Base-by-base conservation (phyloP, 64 coral and sea anemone genomes). In the Dendrophyllia cribrosa region DNA sequence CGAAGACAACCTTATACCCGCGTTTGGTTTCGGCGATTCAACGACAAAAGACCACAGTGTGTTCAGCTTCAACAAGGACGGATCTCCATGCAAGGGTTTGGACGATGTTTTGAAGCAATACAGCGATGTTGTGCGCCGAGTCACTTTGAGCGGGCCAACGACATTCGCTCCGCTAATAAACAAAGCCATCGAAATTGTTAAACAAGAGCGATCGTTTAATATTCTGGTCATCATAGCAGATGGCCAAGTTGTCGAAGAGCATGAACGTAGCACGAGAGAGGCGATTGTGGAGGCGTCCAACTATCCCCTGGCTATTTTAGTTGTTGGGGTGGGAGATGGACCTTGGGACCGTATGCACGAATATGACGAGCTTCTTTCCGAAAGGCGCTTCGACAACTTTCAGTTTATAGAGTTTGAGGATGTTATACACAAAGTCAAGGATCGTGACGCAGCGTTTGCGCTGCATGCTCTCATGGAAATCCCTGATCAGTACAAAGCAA, bases 311-410 rank as follows among this genome's bases (percentile, higher is more conserved):
- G 93, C 97, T 2, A 99, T 99, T 45, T 66, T 99, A 7, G 87
- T 99, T 17, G 91, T 99, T 77, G 97, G 97, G 5, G 97, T 99
- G n/a, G 97, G 97, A 13, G 97, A 99, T 8, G 97, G 97, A 14
- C 97, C 97, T 14, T 99, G 97, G 97, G 97, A 99, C 56, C 71
- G 88, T 2, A 99, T 99, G 97, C 88, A 96, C 23, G 94, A 96
- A 19, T 99, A 99, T 67, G 97, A 99, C 47, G 94, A 99, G 43
- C 49, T 82, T 5, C 74, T 99, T 48, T 91, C 97, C 2, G 71
- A 91, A 83, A 85, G 97, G 58, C 91, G 91, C 4, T 99, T 99
- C 12, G 97, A 99, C 68, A 99, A 99, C 78, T 99, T 99, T 85
- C 97, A 99, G 83, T 99, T 99, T 76, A 72, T 99, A 45, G 97